Conservation (phyloP, 2,797 vertebrate species). For the Staurois parvus region DNA sequence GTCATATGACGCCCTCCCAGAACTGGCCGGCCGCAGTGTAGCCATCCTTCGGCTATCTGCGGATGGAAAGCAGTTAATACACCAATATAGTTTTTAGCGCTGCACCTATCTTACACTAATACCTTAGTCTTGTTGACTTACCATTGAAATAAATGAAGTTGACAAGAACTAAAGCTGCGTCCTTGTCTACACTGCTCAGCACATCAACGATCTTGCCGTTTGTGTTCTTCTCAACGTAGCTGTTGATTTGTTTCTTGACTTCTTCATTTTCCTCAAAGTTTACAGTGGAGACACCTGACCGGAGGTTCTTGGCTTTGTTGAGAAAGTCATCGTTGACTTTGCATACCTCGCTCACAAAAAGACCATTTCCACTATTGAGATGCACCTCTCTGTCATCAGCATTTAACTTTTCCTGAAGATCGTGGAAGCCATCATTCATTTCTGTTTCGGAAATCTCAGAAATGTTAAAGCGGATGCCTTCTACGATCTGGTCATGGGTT, state of each 20-base stretch:
- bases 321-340: constrained; percentile 76
- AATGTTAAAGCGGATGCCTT: constrained; percentile 78
- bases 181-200: constrained; percentile 78
- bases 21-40: too few relatives aligned
- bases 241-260: constrained; percentile 81
- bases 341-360: constrained; percentile 79
- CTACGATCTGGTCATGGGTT: constrained; percentile 84
- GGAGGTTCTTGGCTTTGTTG: constrained; percentile 74
- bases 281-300: constrained; percentile 75
- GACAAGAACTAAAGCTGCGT: constrained; percentile 84
- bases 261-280: constrained; percentile 77
- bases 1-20: too few relatives aligned
- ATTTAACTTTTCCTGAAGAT: constrained; percentile 73
- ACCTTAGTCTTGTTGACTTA: constrained; percentile 76
- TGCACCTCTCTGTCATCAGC: constrained; percentile 67
- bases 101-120: too few relatives aligned
- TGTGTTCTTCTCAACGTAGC: constrained; percentile 83
- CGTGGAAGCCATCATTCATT: constrained; percentile 80
- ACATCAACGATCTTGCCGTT: constrained; percentile 84
- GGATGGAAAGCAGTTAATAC: too few relatives aligned
- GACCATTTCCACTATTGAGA: constrained; percentile 77
- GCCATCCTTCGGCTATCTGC: too few relatives aligned
- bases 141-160: constrained; percentile 90
- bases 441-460: constrained; percentile 70
- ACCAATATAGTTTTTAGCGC: too few relatives aligned